Conservation (phyloP, 2,113 vertebrate genomes). For the Eretmodus cyanostictus region DNA sequence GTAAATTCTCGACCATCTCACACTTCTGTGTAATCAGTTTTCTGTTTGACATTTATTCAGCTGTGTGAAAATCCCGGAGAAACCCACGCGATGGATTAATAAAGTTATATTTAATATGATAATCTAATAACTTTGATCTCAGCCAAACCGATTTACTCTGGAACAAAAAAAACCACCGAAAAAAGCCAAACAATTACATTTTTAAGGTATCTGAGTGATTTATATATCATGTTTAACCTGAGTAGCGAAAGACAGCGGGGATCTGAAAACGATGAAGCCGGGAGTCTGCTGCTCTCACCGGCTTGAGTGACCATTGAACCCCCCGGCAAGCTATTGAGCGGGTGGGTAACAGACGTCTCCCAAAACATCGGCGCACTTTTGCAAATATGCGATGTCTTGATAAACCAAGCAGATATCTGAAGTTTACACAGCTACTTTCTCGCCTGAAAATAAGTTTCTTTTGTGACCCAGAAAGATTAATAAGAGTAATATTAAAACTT, state of each 20-base stretch:
- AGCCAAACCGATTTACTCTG: background rate
- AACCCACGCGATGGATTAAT: background rate
- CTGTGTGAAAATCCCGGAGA: background rate
- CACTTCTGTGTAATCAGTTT: background rate
- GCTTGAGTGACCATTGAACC: rapidly evolving
- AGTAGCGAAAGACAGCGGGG: background rate
- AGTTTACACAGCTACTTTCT: background rate
- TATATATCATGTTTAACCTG: background rate
- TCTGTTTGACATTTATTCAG: background rate
- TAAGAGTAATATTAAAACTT: background rate
- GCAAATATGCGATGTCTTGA: background rate
- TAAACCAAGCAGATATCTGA: background rate
- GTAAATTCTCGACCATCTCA: background rate
- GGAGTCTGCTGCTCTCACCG: rapidly evolving
- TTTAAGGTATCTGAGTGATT: background rate
- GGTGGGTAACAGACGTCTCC: background rate
- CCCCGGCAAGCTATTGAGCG: rapidly evolving
- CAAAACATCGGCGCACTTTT: background rate
- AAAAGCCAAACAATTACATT: background rate
- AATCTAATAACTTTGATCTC: background rate
- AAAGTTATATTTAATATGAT: rapidly evolving
- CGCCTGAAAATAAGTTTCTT: background rate
- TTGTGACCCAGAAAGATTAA: background rate
- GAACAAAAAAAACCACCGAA: rapidly evolving
- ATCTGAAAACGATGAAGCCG: background rate